Base-by-base conservation (phyloP, 2,113 vertebrate genomes). In the Lichenostomus cassidix region DNA sequence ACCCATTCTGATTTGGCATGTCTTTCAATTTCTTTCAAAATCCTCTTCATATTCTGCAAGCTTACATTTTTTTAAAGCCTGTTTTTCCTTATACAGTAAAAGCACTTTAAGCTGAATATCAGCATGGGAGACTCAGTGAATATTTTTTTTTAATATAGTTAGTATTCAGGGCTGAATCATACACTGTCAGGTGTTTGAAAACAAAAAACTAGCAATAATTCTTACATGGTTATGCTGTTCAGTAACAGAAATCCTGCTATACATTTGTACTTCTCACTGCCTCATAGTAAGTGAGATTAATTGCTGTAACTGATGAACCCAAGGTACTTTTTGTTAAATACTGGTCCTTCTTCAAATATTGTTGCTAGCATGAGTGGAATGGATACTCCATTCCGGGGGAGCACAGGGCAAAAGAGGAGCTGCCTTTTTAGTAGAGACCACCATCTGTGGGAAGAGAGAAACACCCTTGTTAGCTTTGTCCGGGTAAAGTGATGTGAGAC, bases 1-100 rank as follows among this genome's bases (percentile, higher is more conserved):
- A 49, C 11, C 12, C 15, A 5, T 95, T 78, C 42, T 77, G 42
- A 55, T 39, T 0, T 0, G n/a, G 11, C 21, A 37, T 42, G 11
- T 86, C 3, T 85, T 35, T 87, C 25, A 23, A 10, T 89, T 77
- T 23, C 52, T 70, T 25, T 62, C 29, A 81, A 86, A 87, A 55
- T 63, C 14, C 29, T 62, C 82, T 41, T 78, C 5, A 2, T 68
- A 25, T 64, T 83, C n/a, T 80, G 29, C n/a, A 73, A 42, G n/a
- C 18, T 71, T 79, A 18, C 3, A 5, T 68, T 79, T 78, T 86
- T 53, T 50, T 22, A 17, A 87, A 83, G 28, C 10, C 3, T 56
- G 15, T 42, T 80, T 91, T 77, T 65, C 29, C 28, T 69, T 80
- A n/a, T 8, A 10, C 11, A 37, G 33, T 77, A 68, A 81, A 37